phyloP scores from a whole-genome alignment of 2,797 vertebrate genomes.

The Neoniphon sammara region DNA sequence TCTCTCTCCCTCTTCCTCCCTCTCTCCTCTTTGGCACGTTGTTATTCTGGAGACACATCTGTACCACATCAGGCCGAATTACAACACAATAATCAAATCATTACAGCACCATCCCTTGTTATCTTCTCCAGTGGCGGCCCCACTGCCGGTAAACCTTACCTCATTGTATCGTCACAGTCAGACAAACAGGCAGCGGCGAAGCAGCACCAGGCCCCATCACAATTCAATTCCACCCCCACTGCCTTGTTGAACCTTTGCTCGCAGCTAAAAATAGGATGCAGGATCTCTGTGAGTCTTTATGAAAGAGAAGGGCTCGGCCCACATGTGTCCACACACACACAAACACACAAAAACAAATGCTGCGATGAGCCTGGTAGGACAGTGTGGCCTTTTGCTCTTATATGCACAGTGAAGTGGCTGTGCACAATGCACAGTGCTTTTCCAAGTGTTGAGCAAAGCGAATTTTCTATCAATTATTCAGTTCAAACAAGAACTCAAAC shows the following conservation, averaged over 20 bases:
- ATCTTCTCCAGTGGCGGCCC: slow-evolving; percentile 31
- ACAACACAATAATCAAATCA: slow-evolving; percentile 68
- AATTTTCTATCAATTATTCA: neutral
- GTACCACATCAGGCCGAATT: slow-evolving; percentile 58
- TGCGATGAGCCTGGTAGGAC: slow-evolving; percentile 19
- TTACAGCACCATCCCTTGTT: slow-evolving; percentile 48
- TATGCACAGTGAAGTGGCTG: slow-evolving; percentile 9
- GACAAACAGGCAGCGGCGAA: slow-evolving; percentile 43
- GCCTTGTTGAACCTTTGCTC: slow-evolving; percentile 51
- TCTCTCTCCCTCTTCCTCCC: neutral
- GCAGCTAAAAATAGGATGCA: slow-evolving; percentile 63
- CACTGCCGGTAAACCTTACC: slow-evolving; percentile 50
- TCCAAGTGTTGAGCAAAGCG: neutral
- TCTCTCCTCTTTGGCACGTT: slow-evolving; percentile 9
- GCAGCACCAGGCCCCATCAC: slow-evolving; percentile 44
- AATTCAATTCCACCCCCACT: slow-evolving; percentile 55
- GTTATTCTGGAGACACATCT: slow-evolving; percentile 32
- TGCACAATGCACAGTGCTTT: neutral
- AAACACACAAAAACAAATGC: slow-evolving; percentile 12
- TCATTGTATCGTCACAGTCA: slow-evolving; percentile 45
- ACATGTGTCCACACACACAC: neutral
- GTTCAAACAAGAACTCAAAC: too few species aligned
- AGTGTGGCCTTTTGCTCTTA: slow-evolving; percentile 29
- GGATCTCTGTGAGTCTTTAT: slow-evolving; percentile 43
- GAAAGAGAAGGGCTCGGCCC: slow-evolving; percentile 25